Base-by-base conservation (phyloP, 2,888 invertebrate genomes). In the Ethmia dodecea region DNA sequence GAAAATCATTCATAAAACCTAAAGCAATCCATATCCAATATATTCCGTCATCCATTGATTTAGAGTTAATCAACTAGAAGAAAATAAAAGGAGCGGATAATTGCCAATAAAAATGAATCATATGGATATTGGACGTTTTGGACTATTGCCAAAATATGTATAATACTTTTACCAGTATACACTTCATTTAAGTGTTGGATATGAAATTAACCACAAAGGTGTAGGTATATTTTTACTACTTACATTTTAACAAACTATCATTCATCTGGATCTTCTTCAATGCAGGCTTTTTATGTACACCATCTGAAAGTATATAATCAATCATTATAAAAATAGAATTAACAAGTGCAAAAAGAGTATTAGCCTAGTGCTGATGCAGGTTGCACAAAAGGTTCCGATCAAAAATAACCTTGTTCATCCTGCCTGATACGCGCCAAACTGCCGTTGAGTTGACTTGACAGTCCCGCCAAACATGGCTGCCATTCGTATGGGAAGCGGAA, bases 401-500 rank as follows among this genome's bases (percentile, higher is more conserved):
- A 56, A 64, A 69, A 70, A 71, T 67, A 72, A 83, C 80, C 80
- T 77, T 75, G 73, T 74, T 52, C 57, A 51, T 59, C 55, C 56
- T 39, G 33, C 62, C 60, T 65, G 61, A 68, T 73, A 72, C 77
- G 83, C 81, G 83, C 83, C 78, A 81, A 86, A 86, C 84, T 83
- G 76, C 73, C 79, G 72, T 34, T 29, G 29, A 13, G n/a, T 77
- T 72, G 69, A 76, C 67, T 78, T 83, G 83, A 80, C 80, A 83
- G 79, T 76, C 78, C 83, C 73, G 83, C 78, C 77, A 84, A 86
- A 84, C 74, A 86, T 87, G 86, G 87, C 86, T 60, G 78, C 75
- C 71, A 52, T 55, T 75, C 81, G 80, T 76, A 76, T 78, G 73
- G 79, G 76, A 81, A 78, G 79, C 80, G 86, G 84, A 84, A 83